phyloP scores from a whole-genome alignment of 2,797 vertebrate species.

The Pangasius macronema region DNA sequence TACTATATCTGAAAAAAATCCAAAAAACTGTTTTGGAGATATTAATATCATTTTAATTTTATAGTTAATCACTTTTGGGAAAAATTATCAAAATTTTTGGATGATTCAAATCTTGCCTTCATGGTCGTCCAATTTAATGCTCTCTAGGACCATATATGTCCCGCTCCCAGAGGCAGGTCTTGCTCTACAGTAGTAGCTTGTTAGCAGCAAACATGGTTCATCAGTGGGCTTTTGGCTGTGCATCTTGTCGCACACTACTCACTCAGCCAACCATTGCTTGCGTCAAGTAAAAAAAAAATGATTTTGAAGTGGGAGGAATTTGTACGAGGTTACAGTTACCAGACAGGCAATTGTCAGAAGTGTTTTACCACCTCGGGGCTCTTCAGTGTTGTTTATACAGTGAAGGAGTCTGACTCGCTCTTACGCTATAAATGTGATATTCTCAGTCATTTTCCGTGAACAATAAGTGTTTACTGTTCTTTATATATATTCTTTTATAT shows the following conservation, averaged over 20 bases:
- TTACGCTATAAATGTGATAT: too few species aligned
- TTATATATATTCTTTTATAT: too few species aligned
- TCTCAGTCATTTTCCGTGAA: too few species aligned
- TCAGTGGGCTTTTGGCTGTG: background rate
- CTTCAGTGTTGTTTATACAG: too few species aligned
- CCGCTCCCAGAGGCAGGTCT: background rate
- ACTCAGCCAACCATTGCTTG: background rate
- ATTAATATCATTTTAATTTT: background rate
- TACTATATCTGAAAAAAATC: background rate
- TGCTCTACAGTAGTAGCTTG: background rate
- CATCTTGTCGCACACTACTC: background rate
- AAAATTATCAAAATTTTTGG: background rate
- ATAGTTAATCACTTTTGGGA: background rate
- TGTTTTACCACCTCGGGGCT: background rate
- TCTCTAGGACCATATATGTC: background rate
- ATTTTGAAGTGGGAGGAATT: background rate
- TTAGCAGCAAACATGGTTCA: background rate
- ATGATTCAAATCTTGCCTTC: background rate
- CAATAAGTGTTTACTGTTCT: background rate
- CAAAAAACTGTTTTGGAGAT: background rate
- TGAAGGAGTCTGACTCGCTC: too few species aligned
- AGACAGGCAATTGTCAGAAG: background rate
- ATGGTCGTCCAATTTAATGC: background rate
- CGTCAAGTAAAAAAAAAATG: background rate
- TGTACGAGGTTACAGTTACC: background rate